Base-by-base conservation (phyloP, 2,113 vertebrate species). In the Elephas maximus region DNA sequence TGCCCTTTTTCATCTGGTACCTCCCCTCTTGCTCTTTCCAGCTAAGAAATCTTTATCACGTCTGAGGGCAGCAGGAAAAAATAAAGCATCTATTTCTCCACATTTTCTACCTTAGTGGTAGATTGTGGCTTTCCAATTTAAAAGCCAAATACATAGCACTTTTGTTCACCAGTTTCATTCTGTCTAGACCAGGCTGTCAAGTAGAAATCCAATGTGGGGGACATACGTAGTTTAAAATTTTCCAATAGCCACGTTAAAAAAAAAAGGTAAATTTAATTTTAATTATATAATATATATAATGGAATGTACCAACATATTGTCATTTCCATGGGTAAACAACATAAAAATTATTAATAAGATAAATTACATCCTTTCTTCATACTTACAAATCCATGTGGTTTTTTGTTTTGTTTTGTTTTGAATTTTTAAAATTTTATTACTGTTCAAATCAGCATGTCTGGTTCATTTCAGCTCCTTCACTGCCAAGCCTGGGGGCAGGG, bases 71-170 rank as follows among this genome's bases (percentile, higher is more conserved):
- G 33, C 10, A 69, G 5, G 51, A 81, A 78, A 65, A 83, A 86
- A 83, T 2, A 78, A 57, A 91, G 53, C 37, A 37, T 44, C 11
- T 53, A 73, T 87, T 78, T 41, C 82, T 67, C 62, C 77, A 48
- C 57, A 45, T 26, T n/a, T 45, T 24, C 60, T 79, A 51, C 30
- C 63, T 63, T 81, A 44, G 60, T 67, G 74, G 48, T 85, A 28
- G 91, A 60, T 53, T 74, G 5, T 91, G 63, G 48, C 37, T 65
- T 67, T 28, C 71, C n/a, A 82, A 91, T 86, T 91, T 82, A 77
- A 74, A 95, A 97, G 41, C 15, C 20, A 88, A 86, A 91, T 67
- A 86, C 78, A 74, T 62, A 71, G 30, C 79, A 71, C 44, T 21
- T 88, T 45, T 67, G 62, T 81, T 78, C 37, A 85, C 44, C 51